phyloP scores from a whole-genome alignment of 2,113 vertebrate species.

The Chitala chitala region DNA sequence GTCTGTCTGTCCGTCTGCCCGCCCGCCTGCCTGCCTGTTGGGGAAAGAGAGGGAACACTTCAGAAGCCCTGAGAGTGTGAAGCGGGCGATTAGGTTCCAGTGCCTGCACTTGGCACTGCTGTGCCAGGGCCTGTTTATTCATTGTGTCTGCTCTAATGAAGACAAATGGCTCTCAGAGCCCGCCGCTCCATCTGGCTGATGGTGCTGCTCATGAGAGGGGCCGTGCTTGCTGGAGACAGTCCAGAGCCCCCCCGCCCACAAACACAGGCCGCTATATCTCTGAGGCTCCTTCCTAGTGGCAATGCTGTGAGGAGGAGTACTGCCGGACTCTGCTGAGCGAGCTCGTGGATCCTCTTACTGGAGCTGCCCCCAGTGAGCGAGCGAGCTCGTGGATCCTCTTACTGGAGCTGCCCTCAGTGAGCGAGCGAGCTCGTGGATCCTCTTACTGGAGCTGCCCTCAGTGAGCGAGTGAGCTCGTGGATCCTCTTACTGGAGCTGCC shows the following conservation, averaged over 20 bases:
- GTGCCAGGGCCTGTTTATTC: constrained; percentile 20
- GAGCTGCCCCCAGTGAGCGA: too few relatives aligned
- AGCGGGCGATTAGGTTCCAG: constrained; percentile 2
- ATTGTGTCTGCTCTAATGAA: constrained; percentile 43
- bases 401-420: too few relatives aligned
- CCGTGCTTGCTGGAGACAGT: constrained; percentile 8
- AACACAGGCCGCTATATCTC: background rate
- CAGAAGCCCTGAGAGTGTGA: background rate
- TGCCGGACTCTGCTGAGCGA: too few relatives aligned
- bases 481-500: too few relatives aligned
- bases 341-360: too few relatives aligned
- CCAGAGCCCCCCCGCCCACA: background rate
- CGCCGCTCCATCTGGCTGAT: constrained; percentile 34
- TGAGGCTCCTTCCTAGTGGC: background rate
- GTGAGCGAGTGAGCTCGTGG: too few relatives aligned
- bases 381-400: too few relatives aligned
- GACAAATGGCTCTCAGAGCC: constrained; percentile 38
- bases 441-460: too few relatives aligned
- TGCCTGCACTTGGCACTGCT: background rate
- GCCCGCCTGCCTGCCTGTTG: too few relatives aligned
- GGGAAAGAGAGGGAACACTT: background rate
- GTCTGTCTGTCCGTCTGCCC: too few relatives aligned
- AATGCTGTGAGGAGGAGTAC: background rate
- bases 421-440: too few relatives aligned
- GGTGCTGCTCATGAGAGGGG: constrained; percentile 12